A percentile compares a stretch with the other conserved stretches of the same genome.
These are phyloP conservation scores for Hypomesus transpacificus DNA, from an alignment of 2,113 vertebrate species.

Conservation along the genomic window DNA sequence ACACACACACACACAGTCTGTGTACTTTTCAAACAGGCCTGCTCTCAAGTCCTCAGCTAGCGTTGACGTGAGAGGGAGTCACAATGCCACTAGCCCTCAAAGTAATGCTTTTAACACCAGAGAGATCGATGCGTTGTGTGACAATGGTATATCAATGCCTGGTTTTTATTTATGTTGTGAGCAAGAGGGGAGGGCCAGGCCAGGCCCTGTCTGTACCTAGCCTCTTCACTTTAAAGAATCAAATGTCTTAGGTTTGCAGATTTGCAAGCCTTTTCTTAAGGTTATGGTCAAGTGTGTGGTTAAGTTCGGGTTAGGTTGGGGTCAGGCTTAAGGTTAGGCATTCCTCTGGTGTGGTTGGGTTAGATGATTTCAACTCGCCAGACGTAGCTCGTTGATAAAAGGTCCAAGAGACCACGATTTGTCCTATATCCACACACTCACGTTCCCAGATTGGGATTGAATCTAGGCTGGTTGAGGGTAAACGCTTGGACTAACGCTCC, in stretches of 20 bases:
- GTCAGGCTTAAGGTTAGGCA: background rate
- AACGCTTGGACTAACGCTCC: background rate
- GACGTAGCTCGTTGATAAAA: too few relatives aligned
- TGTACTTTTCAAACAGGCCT: slow-evolving; percentile 68
- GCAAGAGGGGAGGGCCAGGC: background rate
- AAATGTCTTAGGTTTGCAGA: background rate
- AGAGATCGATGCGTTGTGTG: slow-evolving; percentile 55
- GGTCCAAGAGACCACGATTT: too few relatives aligned
- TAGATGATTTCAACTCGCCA: too few relatives aligned
- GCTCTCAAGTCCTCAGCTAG: slow-evolving; percentile 71
- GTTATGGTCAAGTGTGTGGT: background rate
- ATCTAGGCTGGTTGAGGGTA: too few relatives aligned
- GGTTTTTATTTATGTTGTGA: slow-evolving; percentile 55
- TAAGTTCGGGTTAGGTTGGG: background rate
- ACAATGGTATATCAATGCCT: slow-evolving; percentile 66
- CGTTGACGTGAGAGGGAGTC: slow-evolving; percentile 67
- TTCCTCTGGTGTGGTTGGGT: background rate
- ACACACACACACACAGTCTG: slow-evolving; percentile 22
- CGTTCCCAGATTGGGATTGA: too few relatives aligned
- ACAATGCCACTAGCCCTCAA: slow-evolving; percentile 67
- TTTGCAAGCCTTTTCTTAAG: background rate
- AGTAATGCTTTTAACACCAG: slow-evolving; percentile 67
- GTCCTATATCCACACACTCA: too few relatives aligned
- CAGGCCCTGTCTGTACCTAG: too few relatives aligned
- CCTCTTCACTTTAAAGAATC: too few relatives aligned